A percentile compares a stretch with the other conserved stretches of the same genome.
Evolutionary conservation across 2,888 invertebrate species (phyloP).

Genomic region (Aquatica leii): DNA sequence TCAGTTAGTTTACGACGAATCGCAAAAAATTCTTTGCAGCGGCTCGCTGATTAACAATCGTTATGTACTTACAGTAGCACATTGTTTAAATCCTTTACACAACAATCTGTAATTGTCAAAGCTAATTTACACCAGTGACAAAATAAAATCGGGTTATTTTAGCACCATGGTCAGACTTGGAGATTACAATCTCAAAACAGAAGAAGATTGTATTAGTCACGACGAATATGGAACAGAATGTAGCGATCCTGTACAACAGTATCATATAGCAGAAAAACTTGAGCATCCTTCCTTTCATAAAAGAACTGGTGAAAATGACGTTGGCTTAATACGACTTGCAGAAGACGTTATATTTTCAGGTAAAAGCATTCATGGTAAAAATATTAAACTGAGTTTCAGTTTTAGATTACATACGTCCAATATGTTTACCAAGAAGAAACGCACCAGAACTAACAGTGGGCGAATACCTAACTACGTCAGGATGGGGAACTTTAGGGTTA

Average conservation of each 20-base stretch:
- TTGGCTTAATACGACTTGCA: constrained; percentile 57
- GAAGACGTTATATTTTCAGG: constrained; percentile 56
- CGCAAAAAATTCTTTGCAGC: background rate
- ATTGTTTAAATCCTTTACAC: constrained; percentile 6
- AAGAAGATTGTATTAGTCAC: background rate
- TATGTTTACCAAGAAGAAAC: constrained; percentile 55
- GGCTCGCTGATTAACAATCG: constrained; percentile 8
- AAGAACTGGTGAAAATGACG: constrained; percentile 47
- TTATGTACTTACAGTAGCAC: constrained; percentile 8
- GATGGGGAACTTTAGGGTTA: background rate
- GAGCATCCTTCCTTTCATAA: constrained; percentile 18
- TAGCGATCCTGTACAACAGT: background rate
- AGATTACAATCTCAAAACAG: constrained; percentile 3
- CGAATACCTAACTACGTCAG: background rate
- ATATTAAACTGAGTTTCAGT: no score
- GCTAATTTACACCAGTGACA: no score
- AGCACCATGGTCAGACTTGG: constrained; percentile 1
- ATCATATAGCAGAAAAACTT: background rate
- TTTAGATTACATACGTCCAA: constrained; percentile 61
- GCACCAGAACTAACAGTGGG: background rate
- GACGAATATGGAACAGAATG: background rate
- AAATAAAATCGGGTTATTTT: no score
- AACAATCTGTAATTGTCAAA: background rate
- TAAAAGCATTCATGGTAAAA: no score
- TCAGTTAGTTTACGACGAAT: background rate